phyloP scores from a whole-genome alignment of 2,888 invertebrate genomes.

The Diarsia brunnea region DNA sequence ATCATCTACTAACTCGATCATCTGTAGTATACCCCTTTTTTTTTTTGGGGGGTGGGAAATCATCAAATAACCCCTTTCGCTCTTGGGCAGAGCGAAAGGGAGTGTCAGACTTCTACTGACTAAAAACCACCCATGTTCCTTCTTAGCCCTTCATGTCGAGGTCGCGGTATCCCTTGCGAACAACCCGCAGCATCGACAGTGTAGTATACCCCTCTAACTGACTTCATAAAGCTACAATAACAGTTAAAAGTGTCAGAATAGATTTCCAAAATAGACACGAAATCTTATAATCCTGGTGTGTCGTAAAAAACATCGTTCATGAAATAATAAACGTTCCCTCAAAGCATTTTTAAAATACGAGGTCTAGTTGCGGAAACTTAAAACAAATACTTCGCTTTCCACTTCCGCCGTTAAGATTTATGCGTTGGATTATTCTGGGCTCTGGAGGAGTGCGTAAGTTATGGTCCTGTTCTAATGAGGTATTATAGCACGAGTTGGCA shows the following conservation, averaged over 20 bases:
- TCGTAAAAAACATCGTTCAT: constrained; percentile 43
- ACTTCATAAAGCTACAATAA: not conserved
- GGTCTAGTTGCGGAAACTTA: constrained; percentile 70
- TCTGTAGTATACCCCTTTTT: too few species aligned
- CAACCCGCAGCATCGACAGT: too few species aligned
- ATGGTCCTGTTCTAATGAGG: constrained; percentile 78
- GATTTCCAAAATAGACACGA: constrained; percentile 4
- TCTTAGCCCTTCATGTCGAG: too few species aligned
- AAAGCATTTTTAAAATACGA: constrained; percentile 63
- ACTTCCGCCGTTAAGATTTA: constrained; percentile 79
- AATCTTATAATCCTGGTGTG: constrained; percentile 37
- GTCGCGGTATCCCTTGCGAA: too few species aligned
- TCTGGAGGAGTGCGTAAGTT: constrained; percentile 78
- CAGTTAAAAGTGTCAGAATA: constrained; percentile 12
- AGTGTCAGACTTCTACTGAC: too few species aligned
- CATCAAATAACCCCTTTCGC: too few species aligned
- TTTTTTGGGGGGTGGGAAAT: too few species aligned
- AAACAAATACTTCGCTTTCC: constrained; percentile 72
- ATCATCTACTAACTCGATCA: not conserved
- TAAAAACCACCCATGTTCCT: too few species aligned
- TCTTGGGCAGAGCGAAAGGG: too few species aligned
- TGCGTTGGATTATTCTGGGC: constrained; percentile 78
- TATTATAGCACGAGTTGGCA: constrained; percentile 84
- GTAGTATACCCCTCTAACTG: too few species aligned
- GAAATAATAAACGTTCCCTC: constrained; percentile 57